phyloP scores from a whole-genome alignment of 2,797 vertebrate species.

The Epinephelus awoara region DNA sequence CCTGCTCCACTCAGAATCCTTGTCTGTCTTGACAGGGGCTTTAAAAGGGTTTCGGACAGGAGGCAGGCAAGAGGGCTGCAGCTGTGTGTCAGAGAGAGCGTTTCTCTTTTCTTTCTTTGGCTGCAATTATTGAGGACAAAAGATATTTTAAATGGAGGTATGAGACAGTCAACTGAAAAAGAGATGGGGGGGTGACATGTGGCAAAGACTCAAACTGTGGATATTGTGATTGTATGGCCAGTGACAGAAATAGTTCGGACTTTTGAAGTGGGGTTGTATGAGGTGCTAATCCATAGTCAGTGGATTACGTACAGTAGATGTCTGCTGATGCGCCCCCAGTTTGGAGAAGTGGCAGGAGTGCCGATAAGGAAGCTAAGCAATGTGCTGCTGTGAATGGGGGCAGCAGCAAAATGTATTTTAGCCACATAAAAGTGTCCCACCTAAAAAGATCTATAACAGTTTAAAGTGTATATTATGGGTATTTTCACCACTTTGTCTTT shows the following conservation, averaged over 20 bases:
- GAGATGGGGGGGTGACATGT: background rate
- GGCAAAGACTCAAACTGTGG: background rate
- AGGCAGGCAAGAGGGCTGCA: constrained; percentile 61
- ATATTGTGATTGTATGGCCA: background rate
- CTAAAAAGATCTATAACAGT: too few species aligned
- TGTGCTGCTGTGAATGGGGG: too few species aligned
- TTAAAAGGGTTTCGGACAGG: constrained; percentile 92
- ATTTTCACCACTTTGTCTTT: too few species aligned
- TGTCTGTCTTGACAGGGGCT: constrained; percentile 78
- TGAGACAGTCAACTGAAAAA: background rate
- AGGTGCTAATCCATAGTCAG: too few species aligned
- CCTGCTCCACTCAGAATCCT: constrained; percentile 79
- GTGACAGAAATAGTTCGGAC: background rate
- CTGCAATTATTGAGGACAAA: constrained; percentile 74
- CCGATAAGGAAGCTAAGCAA: too few species aligned
- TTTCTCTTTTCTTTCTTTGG: constrained; percentile 71
- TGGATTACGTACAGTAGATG: too few species aligned
- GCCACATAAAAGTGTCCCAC: too few species aligned
- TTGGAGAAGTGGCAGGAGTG: too few species aligned
- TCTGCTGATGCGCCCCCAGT: too few species aligned
- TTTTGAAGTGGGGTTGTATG: too few species aligned
- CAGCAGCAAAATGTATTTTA: too few species aligned
- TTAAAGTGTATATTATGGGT: too few species aligned
- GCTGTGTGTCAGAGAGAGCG: constrained; percentile 58
- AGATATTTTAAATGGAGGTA: background rate